phyloP scores from a whole-genome alignment of 2,797 vertebrate species.

The Malacoctenus gilli region DNA sequence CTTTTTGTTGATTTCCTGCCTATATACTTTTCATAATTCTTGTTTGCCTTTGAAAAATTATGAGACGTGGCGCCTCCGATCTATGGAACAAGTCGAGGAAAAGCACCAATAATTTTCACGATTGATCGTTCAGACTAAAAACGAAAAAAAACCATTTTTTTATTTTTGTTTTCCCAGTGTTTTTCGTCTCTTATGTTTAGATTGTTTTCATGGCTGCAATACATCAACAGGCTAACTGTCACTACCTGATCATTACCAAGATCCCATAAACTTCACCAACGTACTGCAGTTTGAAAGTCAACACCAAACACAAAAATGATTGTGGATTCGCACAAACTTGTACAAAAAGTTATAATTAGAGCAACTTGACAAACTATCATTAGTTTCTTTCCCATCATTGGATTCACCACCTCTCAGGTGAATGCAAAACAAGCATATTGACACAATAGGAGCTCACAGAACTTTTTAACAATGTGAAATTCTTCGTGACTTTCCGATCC shows the following conservation, averaged over 20 bases:
- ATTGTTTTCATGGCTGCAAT: conserved; percentile 30
- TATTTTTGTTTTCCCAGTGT: conserved; percentile 1
- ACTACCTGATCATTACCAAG: conserved; percentile 29
- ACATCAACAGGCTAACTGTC: conserved; percentile 31
- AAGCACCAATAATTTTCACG: no score
- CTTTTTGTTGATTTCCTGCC: no score
- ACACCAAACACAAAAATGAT: conserved; percentile 14
- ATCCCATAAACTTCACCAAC: conserved; percentile 33
- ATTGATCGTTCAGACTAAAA: background rate
- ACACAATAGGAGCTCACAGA: background rate
- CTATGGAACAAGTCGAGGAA: no score
- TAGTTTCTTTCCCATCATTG: conserved; percentile 9
- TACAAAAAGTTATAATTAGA: conserved; percentile 34
- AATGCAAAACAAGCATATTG: conserved; percentile 12
- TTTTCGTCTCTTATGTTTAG: conserved; percentile 3
- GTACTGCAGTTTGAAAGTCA: conserved; percentile 10
- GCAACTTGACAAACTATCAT: conserved; percentile 27
- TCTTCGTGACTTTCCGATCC: no score
- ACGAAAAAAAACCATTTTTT: background rate
- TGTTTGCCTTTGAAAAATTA: no score
- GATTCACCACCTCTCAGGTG: conserved; percentile 16
- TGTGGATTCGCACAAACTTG: conserved; percentile 2
- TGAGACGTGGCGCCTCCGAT: no score
- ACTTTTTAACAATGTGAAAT: no score
- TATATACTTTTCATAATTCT: no score